Evolutionary conservation across 2,113 vertebrate genomes (phyloP).

Genomic region (Sebastes schlegelii): DNA sequence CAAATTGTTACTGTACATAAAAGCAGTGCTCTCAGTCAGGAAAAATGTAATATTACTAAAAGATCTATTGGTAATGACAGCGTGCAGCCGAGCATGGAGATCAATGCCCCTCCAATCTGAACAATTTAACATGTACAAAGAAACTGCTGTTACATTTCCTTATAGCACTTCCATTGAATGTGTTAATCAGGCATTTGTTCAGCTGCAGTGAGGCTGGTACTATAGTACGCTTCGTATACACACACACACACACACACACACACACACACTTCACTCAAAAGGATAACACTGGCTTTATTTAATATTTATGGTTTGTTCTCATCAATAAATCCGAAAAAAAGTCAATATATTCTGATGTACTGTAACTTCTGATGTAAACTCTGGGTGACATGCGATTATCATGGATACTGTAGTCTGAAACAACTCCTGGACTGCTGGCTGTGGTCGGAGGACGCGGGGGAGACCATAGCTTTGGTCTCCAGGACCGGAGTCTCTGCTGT

Average conservation of each 20-base stretch:
- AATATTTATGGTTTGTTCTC: not conserved
- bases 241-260: not conserved
- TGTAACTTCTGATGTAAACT: not conserved
- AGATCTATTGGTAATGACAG: slow-evolving; percentile 24
- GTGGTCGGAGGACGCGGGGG: too few species aligned
- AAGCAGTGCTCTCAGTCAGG: not conserved
- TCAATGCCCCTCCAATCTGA: not conserved
- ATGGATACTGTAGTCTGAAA: not conserved
- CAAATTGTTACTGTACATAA: slow-evolving; percentile 24
- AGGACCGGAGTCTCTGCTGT: too few species aligned
- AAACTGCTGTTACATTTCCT: slow-evolving; percentile 13
- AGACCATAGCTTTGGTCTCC: too few species aligned
- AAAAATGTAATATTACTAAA: not conserved
- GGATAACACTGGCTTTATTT: not conserved
- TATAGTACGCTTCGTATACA: not conserved
- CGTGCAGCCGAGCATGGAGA: slow-evolving; percentile 3
- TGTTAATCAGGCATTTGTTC: slow-evolving; percentile 5
- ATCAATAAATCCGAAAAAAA: not conserved
- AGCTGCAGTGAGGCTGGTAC: not conserved
- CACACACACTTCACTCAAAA: not conserved
- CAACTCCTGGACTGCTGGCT: not conserved
- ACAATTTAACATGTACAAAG: slow-evolving; percentile 37
- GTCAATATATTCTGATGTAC: not conserved
- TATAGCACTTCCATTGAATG: not conserved
- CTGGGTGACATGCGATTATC: too few species aligned